Percentiles rank a stretch among this genome's conserved stretches.
Conservation (phyloP, 2,888 invertebrate genomes). For the Cyaniris semiargus region DNA sequence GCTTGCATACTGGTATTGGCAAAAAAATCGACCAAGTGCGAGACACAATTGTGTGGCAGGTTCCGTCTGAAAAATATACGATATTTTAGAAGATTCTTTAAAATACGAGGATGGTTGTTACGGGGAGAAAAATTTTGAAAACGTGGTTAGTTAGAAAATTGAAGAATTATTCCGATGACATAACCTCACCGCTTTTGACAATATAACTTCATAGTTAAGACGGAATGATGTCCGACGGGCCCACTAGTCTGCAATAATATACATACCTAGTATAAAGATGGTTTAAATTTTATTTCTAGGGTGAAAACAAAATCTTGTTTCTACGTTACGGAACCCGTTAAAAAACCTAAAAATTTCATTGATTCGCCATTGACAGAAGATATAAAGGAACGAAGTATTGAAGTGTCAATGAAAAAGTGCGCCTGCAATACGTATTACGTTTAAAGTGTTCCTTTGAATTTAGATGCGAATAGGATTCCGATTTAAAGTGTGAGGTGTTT, state of each 20-base stretch:
- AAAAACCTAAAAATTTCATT: neutral
- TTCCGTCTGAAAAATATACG: neutral
- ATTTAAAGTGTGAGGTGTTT: neutral
- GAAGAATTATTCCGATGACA: too few relatives aligned
- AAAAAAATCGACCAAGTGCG: neutral
- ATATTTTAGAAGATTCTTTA: too few relatives aligned
- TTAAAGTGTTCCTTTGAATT: conserved; percentile 26
- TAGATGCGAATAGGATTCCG: conserved; percentile 7
- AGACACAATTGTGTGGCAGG: neutral
- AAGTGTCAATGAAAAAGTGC: conserved; percentile 24
- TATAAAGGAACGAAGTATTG: conserved; percentile 21
- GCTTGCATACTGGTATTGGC: conserved; percentile 18
- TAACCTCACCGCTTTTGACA: too few relatives aligned
- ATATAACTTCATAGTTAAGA: too few relatives aligned
- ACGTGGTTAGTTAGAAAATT: too few relatives aligned
- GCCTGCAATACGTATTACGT: neutral
- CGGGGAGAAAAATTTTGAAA: too few relatives aligned
- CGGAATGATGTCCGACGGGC: too few relatives aligned
- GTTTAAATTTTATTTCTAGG: too few relatives aligned
- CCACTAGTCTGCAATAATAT: too few relatives aligned
- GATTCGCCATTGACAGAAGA: neutral
- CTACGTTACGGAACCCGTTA: neutral
- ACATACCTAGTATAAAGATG: too few relatives aligned
- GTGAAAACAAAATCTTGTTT: neutral
- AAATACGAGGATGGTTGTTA: too few relatives aligned